These are phyloP conservation scores for Catostylus mosaicus DNA, from an alignment of 30 jellyfish, hydroid and myxozoan species.

Conservation along the genomic window DNA sequence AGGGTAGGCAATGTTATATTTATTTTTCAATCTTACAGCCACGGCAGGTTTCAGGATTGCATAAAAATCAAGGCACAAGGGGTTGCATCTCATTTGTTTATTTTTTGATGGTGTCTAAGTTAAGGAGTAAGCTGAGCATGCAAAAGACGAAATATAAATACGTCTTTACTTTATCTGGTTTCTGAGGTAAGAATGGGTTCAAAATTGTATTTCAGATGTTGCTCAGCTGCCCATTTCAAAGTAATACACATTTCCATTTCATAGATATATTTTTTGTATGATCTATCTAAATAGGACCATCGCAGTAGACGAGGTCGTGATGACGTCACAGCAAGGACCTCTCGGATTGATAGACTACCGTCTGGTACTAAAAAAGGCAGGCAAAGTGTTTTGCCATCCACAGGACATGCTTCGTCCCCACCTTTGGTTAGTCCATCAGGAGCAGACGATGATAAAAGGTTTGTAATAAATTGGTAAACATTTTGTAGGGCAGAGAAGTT, in stretches of 20 bases:
- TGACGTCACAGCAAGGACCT: constrained; percentile 16
- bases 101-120: too few species aligned
- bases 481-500: too few species aligned
- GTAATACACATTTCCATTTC: too few species aligned
- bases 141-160: too few species aligned
- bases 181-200: too few species aligned
- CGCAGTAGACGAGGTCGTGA: constrained; percentile 71
- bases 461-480: neutral
- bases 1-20: constrained; percentile 71
- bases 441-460: constrained; percentile 71
- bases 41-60: neutral
- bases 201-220: too few species aligned
- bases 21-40: neutral
- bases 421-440: constrained; percentile 69
- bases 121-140: too few species aligned
- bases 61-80: neutral
- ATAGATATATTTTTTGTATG: too few species aligned
- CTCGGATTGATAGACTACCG: constrained; percentile 67
- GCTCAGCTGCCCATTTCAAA: too few species aligned
- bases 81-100: neutral
- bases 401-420: constrained; percentile 79
- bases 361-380: constrained; percentile 84
- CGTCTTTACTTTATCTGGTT: too few species aligned
- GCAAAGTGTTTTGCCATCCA: constrained; percentile 67
- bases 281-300: constrained; percentile 28